A percentile compares a stretch with the other conserved stretches of the same genome.
These are phyloP conservation scores for Cephonodes hylas DNA, from an alignment of 2,888 invertebrate genomes.

Conservation along the genomic window DNA sequence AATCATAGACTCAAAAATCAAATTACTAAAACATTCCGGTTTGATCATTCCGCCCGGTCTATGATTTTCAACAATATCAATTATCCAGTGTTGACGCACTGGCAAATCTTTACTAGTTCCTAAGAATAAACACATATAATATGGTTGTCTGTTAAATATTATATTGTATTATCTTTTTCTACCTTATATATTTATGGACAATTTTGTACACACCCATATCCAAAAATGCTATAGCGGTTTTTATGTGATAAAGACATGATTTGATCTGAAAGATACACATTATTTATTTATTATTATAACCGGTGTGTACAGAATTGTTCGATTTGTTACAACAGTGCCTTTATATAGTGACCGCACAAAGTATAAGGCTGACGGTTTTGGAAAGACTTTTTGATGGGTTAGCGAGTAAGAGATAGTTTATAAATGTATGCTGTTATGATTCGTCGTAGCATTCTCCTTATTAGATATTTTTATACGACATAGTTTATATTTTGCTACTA, in stretches of 20 bases:
- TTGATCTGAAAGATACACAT: background rate
- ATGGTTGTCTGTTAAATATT: constrained; percentile 31
- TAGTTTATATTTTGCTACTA: background rate
- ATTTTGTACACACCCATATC: background rate
- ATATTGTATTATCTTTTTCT: constrained; percentile 29
- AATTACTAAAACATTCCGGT: background rate
- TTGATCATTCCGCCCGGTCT: background rate
- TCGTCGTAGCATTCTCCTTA: background rate
- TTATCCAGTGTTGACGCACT: background rate
- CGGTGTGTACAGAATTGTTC: background rate
- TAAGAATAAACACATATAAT: constrained; percentile 26
- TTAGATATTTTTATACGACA: background rate
- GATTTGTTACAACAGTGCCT: constrained; percentile 39
- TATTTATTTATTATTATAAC: too few relatives aligned
- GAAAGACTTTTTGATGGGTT: constrained; percentile 44
- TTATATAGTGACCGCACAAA: constrained; percentile 34
- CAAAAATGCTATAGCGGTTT: too few relatives aligned
- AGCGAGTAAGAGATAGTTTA: constrained; percentile 35
- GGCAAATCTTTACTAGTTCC: constrained; percentile 34
- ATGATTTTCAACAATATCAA: background rate
- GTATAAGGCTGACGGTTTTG: constrained; percentile 41
- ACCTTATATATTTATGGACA: constrained; percentile 32
- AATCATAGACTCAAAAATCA: background rate
- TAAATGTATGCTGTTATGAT: constrained; percentile 15
- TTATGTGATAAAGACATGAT: background rate